phyloP scores from a whole-genome alignment of 35 echinoderm and acorn worm genomes.

The Patiria miniata region DNA sequence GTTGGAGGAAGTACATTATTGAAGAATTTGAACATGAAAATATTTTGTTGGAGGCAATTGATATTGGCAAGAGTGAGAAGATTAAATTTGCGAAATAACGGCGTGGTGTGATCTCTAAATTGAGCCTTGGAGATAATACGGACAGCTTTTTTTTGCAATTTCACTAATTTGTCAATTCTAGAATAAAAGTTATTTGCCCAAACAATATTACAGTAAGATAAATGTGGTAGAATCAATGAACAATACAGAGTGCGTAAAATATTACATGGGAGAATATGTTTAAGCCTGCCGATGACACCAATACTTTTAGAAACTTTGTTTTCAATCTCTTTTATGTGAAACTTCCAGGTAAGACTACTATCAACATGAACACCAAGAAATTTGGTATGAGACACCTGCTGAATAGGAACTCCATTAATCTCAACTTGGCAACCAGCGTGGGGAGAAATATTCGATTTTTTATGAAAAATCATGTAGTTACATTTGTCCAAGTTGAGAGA shows the following conservation, averaged over 20 bases:
- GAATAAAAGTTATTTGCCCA: neutral
- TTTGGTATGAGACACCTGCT: too few species aligned
- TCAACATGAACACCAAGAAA: neutral
- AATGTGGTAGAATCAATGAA: neutral
- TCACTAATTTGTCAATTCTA: neutral
- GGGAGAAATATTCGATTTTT: too few species aligned
- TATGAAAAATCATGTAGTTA: neutral
- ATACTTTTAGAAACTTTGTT: neutral
- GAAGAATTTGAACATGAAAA: too few species aligned
- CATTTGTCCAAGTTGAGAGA: neutral
- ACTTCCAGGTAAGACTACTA: neutral
- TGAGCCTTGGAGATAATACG: neutral
- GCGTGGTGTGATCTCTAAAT: too few species aligned
- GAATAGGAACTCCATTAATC: neutral
- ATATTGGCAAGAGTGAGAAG: too few species aligned
- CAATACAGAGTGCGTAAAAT: neutral
- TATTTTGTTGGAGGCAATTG: too few species aligned
- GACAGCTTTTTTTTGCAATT: neutral
- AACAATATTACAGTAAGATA: neutral
- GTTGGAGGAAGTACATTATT: too few species aligned
- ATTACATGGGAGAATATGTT: neutral
- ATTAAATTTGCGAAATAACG: conserved; percentile 1
- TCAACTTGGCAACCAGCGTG: neutral
- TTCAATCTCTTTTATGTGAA: neutral
- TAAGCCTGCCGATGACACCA: neutral